A percentile compares a stretch with the other conserved stretches of the same genome.
Conservation (phyloP, 1,140 invertebrate species). For the Ridgeia piscesae region DNA sequence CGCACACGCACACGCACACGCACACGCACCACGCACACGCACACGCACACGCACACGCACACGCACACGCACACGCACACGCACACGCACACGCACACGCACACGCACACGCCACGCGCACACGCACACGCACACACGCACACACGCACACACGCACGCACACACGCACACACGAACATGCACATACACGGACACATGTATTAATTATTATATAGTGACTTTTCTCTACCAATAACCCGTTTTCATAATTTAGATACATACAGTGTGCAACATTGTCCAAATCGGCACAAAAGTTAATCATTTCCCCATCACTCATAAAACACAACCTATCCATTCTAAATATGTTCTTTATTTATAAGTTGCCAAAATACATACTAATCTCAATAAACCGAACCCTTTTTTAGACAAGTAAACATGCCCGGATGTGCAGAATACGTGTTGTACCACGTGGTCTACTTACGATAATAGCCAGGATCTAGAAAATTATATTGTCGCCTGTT, state of each 20-base stretch:
- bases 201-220: background rate
- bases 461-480: background rate
- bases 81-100: background rate
- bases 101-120: background rate
- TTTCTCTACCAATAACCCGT: background rate
- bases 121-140: too few relatives aligned
- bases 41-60: background rate
- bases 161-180: too few relatives aligned
- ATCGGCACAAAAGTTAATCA: background rate
- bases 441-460: background rate
- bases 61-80: background rate
- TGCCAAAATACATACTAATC: too few relatives aligned
- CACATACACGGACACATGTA: too few relatives aligned
- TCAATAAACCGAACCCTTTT: too few relatives aligned
- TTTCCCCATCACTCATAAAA: too few relatives aligned
- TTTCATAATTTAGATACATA: background rate
- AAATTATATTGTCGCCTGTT: background rate
- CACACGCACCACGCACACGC: background rate
- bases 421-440: too few relatives aligned
- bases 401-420: too few relatives aligned
- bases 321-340: too few relatives aligned
- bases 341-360: too few relatives aligned
- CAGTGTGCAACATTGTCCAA: background rate
- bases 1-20: background rate
- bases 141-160: too few relatives aligned